Base-by-base conservation (phyloP, 1,140 invertebrate species). In the Tetramorium parvispinum region DNA sequence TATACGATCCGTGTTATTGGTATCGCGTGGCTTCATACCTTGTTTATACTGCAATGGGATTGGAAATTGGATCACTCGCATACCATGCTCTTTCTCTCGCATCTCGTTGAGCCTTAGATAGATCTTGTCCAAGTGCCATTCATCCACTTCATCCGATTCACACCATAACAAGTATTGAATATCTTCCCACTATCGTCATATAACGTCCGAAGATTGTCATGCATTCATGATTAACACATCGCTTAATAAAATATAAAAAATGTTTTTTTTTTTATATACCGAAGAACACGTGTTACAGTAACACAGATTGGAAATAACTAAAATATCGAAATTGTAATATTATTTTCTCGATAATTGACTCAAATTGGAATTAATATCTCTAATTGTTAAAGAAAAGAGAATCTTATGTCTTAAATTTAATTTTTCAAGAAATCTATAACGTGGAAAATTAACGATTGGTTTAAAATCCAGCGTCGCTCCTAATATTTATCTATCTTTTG, bases 1-100 rank as follows among this genome's bases (percentile, higher is more conserved):
- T 90, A 82, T 88, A 86, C 87, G 78, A 89, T 83, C 85, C 49
- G 55, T 79, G 73, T 86, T 90, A 90, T 89, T 90, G 88, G 79
- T 65, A 61, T 85, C 77, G 78, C 43, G 85, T 78, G 79, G 46
- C 73, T 85, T 79, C 73, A 53, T 59, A 59, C 63, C 77, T 85
- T 82, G 87, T 89, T 88, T 82, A 65, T 53, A 40, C 78, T 59
- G 73, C 87, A 81, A 88, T 88, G 85, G 76, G 75, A 89, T 81
- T 87, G 73, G 87, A 85, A 90, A 91, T 91, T 88, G 85, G 85
- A 87, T 90, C 85, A 81, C 55, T 71, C 37, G 49, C 32, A 61
- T 51, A 53, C 51, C 59, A 78, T 61, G 83, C 63, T 71, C 73
- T 68, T 66, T 78, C 40, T 73, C 71, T 68, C 43, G 24, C 63